A percentile compares a stretch with the other conserved stretches of the same genome.
Conservation (phyloP, 2,113 vertebrate genomes). For the Mohoua ochrocephala region DNA sequence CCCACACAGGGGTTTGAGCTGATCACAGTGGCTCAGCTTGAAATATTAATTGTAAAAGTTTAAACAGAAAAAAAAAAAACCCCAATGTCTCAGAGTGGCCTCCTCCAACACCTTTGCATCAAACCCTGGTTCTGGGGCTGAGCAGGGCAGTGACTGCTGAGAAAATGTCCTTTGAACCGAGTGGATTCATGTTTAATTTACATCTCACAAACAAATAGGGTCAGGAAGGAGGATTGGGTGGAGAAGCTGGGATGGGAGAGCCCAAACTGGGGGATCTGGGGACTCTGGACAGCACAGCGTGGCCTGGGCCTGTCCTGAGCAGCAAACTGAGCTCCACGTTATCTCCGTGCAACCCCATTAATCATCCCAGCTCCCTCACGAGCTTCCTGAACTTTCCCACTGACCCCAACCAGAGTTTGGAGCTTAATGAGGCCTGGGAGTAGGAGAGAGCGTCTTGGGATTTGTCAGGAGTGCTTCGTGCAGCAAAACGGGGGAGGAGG, state of each 20-base stretch:
- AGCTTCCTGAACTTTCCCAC: neutral
- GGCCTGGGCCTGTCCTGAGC: neutral
- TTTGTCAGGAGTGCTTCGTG: neutral
- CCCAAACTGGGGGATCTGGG: rapidly evolving
- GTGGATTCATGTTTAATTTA: neutral
- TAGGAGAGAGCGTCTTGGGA: neutral
- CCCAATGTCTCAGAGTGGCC: neutral
- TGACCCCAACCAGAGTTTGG: neutral
- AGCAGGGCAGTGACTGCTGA: neutral
- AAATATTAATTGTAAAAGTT: neutral
- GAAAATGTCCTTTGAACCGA: neutral
- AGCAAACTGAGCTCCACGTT: neutral
- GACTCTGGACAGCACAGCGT: neutral
- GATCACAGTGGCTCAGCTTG: neutral
- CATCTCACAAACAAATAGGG: neutral
- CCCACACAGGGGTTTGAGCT: neutral
- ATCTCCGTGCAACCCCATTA: neutral
- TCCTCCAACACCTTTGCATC: neutral
- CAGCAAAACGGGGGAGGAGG: neutral
- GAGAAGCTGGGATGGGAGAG: neutral
- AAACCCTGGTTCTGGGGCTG: neutral
- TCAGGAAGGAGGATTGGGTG: neutral
- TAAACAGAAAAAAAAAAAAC: neutral
- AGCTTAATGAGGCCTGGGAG: conserved; percentile 6
- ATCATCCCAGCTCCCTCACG: neutral